phyloP scores from a whole-genome alignment of 2,888 invertebrate genomes.

The Dryocosmus kuriphilus region DNA sequence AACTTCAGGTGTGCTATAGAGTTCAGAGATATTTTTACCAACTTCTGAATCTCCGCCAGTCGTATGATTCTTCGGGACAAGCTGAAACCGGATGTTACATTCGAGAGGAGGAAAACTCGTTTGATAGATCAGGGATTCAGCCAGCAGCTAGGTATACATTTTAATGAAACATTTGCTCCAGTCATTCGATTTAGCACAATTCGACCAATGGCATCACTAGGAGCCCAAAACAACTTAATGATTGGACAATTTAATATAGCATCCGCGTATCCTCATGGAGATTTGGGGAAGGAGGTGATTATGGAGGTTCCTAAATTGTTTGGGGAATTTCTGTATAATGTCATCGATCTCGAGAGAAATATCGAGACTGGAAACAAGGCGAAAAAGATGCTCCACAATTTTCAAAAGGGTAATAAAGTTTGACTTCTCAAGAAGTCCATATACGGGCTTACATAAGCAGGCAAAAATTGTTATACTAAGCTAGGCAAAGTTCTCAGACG shows the following conservation, averaged over 20 bases:
- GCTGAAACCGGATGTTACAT: constrained; percentile 22
- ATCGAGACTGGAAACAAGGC: too few relatives aligned
- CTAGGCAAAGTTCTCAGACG: constrained; percentile 39
- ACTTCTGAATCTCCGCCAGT: constrained; percentile 44
- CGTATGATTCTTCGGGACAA: constrained; percentile 54
- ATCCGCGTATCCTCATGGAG: constrained; percentile 59
- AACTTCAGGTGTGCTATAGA: constrained; percentile 48
- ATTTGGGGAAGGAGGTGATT: constrained; percentile 49
- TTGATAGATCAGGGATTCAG: constrained; percentile 45
- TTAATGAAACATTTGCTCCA: constrained; percentile 44
- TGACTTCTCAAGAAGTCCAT: constrained; percentile 46
- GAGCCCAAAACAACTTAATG: constrained; percentile 51
- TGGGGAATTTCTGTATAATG: background rate
- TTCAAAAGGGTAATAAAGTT: constrained; percentile 37
- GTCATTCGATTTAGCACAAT: constrained; percentile 54
- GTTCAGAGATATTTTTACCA: constrained; percentile 45
- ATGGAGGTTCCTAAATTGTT: constrained; percentile 29
- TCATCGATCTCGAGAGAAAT: too few relatives aligned
- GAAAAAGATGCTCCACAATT: too few relatives aligned
- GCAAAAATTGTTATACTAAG: constrained; percentile 41
- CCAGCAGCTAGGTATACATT: constrained; percentile 40
- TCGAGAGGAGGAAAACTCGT: constrained; percentile 30
- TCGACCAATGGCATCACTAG: constrained; percentile 55
- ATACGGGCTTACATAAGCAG: constrained; percentile 48
- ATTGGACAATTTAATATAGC: constrained; percentile 59